Conservation (phyloP, 2,113 vertebrate species). For the Cololabis saira region DNA sequence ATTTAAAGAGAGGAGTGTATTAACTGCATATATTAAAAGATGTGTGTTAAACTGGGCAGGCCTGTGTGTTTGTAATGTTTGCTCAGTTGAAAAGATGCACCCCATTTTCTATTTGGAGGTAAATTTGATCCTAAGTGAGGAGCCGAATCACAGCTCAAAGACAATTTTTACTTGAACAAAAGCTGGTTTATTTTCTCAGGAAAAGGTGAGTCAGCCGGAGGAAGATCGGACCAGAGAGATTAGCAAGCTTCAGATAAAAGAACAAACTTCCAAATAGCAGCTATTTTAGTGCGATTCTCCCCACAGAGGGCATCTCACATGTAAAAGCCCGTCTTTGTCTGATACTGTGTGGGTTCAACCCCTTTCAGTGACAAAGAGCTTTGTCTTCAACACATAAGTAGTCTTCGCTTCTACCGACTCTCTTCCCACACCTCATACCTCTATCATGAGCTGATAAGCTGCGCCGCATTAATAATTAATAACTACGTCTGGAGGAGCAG, state of each 20-base stretch:
- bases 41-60: too few relatives aligned
- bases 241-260: neutral
- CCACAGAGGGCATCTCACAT: constrained; percentile 16
- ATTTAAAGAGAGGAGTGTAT: too few relatives aligned
- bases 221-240: constrained; percentile 1
- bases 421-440: constrained; percentile 51
- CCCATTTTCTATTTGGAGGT: too few relatives aligned
- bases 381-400: constrained; percentile 39
- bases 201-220: too few relatives aligned
- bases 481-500: constrained; percentile 14
- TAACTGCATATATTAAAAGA: too few relatives aligned
- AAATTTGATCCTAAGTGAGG: too few relatives aligned
- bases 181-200: too few relatives aligned
- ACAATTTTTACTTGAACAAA: too few relatives aligned
- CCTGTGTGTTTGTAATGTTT: too few relatives aligned
- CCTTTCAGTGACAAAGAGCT: constrained; percentile 49
- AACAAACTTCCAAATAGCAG: neutral
- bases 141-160: too few relatives aligned
- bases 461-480: constrained; percentile 54
- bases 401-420: constrained; percentile 3
- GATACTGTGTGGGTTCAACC: constrained; percentile 44
- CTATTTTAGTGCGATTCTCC: constrained; percentile 15
- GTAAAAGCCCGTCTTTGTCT: constrained; percentile 66
- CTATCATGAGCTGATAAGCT: constrained; percentile 24
- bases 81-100: too few relatives aligned